Base-by-base conservation (phyloP, 1,140 invertebrate genomes). In the Coboldia fuscipes region DNA sequence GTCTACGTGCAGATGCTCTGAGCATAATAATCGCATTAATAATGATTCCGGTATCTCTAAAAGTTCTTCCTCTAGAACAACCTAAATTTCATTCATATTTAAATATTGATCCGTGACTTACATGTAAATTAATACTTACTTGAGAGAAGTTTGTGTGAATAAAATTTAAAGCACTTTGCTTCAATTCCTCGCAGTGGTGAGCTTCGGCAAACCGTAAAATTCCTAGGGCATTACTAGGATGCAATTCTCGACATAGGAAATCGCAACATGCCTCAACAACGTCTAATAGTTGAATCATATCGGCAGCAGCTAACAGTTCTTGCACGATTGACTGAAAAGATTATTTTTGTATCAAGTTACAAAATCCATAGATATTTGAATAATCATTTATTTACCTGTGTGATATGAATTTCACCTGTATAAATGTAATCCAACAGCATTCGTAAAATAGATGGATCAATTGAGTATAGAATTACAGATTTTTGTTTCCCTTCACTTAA, bases 151-250 rank as follows among this genome's bases (percentile, higher is more conserved):
- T 73, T 44, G 75, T 66, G 59, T 84, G 69, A 45, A 93, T 82
- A 60, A 77, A 93, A 43, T 71, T 70, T 56, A 82, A 61, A 42
- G 86, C 75, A 56, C 75, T 72, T 41, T 75, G 70, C 44, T 75
- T 69, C 42, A 94, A 62, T 44, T 81, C 72, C 45, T 63, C 63
- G 52, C 82, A 85, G 53, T 85, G 84, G 58, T 93, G 85, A 39
- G 76, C 77, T 60, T 90, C 82, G 38, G 88, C 84, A 70, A 94
- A 93, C 57, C 82, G 82, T 48, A 45, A 58, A 57, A 86, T 82
- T 46, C 86, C 86, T 47, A 94, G 70, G 20, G 81, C 83, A 67
- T 96, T 96, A 30, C 74, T 73, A 36, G 76, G 70, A 61, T 90
- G 79, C 26, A 94, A 59, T 60, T 94, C 83, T 42, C 80, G 72